phyloP scores from a whole-genome alignment of 1,140 invertebrate genomes.

The Triops cancriformis region DNA sequence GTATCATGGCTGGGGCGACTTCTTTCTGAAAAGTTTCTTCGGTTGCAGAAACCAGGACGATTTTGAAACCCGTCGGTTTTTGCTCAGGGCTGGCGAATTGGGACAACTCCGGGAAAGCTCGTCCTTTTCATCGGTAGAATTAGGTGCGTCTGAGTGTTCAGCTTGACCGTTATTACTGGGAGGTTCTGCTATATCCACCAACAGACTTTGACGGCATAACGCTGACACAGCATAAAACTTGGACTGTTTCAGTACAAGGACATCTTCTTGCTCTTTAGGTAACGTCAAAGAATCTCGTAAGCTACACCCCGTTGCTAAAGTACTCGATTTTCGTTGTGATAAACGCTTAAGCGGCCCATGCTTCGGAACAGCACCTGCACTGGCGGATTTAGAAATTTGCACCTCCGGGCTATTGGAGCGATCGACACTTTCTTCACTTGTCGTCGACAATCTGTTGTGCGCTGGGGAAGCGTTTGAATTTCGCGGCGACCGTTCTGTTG shows the following conservation, averaged over 20 bases:
- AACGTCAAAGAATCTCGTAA: constrained; percentile 52
- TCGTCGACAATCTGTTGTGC: neutral
- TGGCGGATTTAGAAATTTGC: constrained; percentile 35
- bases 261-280: constrained; percentile 42
- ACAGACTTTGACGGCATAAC: constrained; percentile 55
- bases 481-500: neutral
- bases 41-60: neutral
- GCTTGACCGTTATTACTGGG: neutral
- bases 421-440: constrained; percentile 28
- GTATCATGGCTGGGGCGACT: neutral
- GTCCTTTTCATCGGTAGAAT: neutral
- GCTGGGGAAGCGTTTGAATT: constrained; percentile 17
- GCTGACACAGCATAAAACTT: constrained; percentile 48
- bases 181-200: constrained; percentile 45
- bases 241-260: constrained; percentile 23
- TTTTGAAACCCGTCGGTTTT: neutral
- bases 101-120: constrained; percentile 19
- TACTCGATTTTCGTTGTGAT: constrained; percentile 33
- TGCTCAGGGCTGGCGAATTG: neutral
- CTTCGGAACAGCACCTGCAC: constrained; percentile 34
- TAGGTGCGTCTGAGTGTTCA: neutral
- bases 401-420: constrained; percentile 28
- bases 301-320: constrained; percentile 51
- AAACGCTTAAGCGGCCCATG: constrained; percentile 37
- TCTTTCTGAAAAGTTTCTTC: neutral